phyloP scores from a whole-genome alignment of 2,888 invertebrate genomes.

The Conistra vaccinii region DNA sequence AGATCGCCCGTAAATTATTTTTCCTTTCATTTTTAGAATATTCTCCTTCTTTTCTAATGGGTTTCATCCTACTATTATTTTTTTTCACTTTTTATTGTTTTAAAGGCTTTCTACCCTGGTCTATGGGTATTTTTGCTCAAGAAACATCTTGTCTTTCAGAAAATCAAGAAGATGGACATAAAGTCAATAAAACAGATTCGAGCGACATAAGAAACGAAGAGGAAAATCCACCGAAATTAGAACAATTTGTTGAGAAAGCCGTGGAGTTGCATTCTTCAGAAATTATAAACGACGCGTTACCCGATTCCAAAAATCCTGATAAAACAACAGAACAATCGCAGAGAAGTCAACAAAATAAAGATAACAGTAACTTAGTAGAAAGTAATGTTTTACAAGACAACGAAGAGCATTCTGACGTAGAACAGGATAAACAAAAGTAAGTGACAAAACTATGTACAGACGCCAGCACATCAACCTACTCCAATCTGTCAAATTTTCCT shows the following conservation, averaged over 20 bases:
- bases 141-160: slow-evolving; percentile 63
- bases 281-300: slow-evolving; percentile 70
- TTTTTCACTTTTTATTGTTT: too few relatives aligned
- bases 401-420: slow-evolving; percentile 16
- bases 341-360: slow-evolving; percentile 35
- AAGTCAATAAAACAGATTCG: slow-evolving; percentile 43
- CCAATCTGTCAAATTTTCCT: too few relatives aligned
- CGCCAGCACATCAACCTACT: too few relatives aligned
- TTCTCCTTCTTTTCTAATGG: too few relatives aligned
- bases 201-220: slow-evolving; percentile 60
- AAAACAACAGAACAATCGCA: slow-evolving; percentile 24
- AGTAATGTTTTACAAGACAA: slow-evolving; percentile 27
- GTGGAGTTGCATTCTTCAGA: slow-evolving; percentile 63
- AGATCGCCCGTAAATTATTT: too few relatives aligned
- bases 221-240: slow-evolving; percentile 76
- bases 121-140: too few relatives aligned
- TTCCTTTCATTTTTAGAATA: too few relatives aligned
- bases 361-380: slow-evolving; percentile 40
- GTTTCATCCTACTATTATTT: too few relatives aligned
- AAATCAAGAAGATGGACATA: slow-evolving; percentile 60
- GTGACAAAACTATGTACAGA: too few relatives aligned
- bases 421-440: slow-evolving; percentile 39
- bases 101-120: too few relatives aligned
- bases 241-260: slow-evolving; percentile 82
- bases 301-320: slow-evolving; percentile 12